Base-by-base conservation (phyloP, 2,888 invertebrate genomes). In the Heliconius ethilla region DNA sequence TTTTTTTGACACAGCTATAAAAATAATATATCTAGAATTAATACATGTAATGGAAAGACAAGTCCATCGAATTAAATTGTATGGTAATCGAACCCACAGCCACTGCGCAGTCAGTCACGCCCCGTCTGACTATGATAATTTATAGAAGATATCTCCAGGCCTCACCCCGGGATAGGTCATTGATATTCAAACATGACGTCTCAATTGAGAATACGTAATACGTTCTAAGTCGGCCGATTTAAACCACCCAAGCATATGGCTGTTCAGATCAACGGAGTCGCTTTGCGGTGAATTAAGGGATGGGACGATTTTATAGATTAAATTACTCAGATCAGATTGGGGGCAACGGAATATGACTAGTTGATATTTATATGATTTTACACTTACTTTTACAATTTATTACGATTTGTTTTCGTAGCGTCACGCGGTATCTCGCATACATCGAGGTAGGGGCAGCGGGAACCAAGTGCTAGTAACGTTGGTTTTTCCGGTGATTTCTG, bases 181-280 rank as follows among this genome's bases (percentile, higher is more conserved):
- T 82, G 80, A 81, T 78, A 81, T 82, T 79, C 80, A 80, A 79
- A 82, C 80, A 79, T 76, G 79, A 78, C 76, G 78, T 80, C 80
- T 80, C 77, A 72, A 69, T 78, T 80, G 70, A 73, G 70, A 72
- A 51, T 63, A 78, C 80, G 70, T 70, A 80, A 84, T 85, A 86
- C 84, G 87, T 70, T 82, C 76, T 37, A 78, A 70, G 76, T 82
- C 81, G 80, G 78, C 77, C 51, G 82, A 82, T 82, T 84, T 82
- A 82, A 80, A 83, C 82, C 84, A 86, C 86, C 80, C 78, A 70
- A 70, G 65, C 72, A 37, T 73, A 76, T 51, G 78, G 65, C 74
- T 75, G 59, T 76, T 76, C 80, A 74, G 25, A 62, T 29, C 33
- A 78, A 78, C 77, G 80, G 51, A 82, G 80, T 77, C 75, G 70